phyloP scores from a whole-genome alignment of 1,140 invertebrate genomes.

The Ostrea denselamellosa region DNA sequence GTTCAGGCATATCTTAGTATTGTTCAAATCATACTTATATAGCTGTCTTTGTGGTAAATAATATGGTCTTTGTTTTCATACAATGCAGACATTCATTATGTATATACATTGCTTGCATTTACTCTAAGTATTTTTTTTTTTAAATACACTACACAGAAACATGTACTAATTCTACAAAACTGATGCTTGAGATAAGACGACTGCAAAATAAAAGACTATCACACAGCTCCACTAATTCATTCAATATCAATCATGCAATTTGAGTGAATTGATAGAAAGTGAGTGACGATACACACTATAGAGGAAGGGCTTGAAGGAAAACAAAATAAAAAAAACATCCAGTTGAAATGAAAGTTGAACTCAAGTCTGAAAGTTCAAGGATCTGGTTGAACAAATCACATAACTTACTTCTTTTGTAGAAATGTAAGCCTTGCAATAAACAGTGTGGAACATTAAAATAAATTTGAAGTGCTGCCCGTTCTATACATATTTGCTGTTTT shows the following conservation, averaged over 20 bases:
- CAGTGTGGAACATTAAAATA: neutral
- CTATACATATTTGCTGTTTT: too few relatives aligned
- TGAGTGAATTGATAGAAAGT: neutral
- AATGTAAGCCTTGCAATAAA: conserved; percentile 35
- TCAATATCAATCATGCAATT: conserved; percentile 6
- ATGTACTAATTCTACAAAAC: conserved; percentile 1
- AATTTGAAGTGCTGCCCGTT: neutral
- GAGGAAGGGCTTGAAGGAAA: neutral
- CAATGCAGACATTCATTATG: too few relatives aligned
- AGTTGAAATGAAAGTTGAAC: conserved; percentile 29
- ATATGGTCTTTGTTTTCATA: too few relatives aligned
- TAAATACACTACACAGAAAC: neutral
- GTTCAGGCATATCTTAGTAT: too few relatives aligned
- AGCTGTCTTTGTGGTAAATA: too few relatives aligned
- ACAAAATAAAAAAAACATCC: neutral
- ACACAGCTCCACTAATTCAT: neutral
- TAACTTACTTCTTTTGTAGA: conserved; percentile 37
- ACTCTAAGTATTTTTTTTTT: neutral
- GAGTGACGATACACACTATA: neutral
- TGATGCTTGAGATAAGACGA: neutral
- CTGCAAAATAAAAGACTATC: neutral
- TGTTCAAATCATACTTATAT: too few relatives aligned
- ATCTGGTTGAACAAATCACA: neutral
- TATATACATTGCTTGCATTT: too few relatives aligned
- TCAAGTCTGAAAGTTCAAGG: neutral